Base-by-base conservation (phyloP, 1,140 invertebrate species). In the Pseudomyrmex flavicornis region DNA sequence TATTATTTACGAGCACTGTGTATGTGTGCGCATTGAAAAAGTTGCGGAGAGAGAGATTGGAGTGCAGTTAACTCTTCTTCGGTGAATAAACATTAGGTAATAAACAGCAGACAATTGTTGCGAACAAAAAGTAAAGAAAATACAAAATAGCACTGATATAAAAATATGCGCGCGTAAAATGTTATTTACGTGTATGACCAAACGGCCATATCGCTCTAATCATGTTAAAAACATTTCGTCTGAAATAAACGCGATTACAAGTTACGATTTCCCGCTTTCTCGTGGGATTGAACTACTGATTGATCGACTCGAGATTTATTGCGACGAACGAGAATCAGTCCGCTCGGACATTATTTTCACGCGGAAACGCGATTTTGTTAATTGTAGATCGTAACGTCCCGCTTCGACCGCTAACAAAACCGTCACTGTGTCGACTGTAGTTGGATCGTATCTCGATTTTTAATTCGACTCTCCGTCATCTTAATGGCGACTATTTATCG, bases 401-500 rank as follows among this genome's bases (percentile, higher is more conserved):
- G 17, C 2, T 13, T 20, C 8, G 44, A 48, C 54, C 35, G 74
- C 13, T 82, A 52, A 73, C 72, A 20, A 85, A 77, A 69, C 22
- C 22, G 76, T 76, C 61, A n/a, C 65, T 13, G 35, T 17, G n/a
- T 69, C 86, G 73, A 74, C 72, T 85, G 61, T 17, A 59, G 54
- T 82, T 12, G 22, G 22, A 17, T 65, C 48, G 66, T 46, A 10
- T 48, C 54, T 83, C 86, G 72, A 88, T 79, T 61, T 68, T 73
- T 52, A 73, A 77, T 68, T 56, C 68, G 83, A 68, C 22, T 17
- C 59, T 9, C 17, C 46, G 1, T 52, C 68, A 69, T 62, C n/a
- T 63, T 73, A 70, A 70, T 70, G 73, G 70, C 73, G 59, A 87
- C 66, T 69, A 76, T 84, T 87, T 76, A 72, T 54, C 12, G 54